These are phyloP conservation scores for Platalea minor DNA, from an alignment of 2,797 vertebrate genomes.

Conservation along the genomic window DNA sequence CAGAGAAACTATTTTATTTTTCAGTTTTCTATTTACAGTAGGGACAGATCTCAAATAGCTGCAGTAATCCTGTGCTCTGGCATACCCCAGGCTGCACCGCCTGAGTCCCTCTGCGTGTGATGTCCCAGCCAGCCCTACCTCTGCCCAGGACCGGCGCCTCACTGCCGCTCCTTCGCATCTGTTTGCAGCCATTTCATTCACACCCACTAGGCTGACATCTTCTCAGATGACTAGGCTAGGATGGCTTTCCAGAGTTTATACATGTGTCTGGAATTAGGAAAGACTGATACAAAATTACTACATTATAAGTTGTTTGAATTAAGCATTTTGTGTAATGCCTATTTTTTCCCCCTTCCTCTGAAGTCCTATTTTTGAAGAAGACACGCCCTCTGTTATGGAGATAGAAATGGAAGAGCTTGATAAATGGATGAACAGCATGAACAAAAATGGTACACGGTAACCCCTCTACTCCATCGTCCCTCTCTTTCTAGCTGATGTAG, in stretches of 20 bases:
- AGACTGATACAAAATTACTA: background rate
- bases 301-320: background rate
- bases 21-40: background rate
- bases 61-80: background rate
- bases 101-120: fast-evolving
- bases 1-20: background rate
- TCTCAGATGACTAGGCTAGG: background rate
- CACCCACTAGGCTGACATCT: background rate
- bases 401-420: constrained; percentile 97
- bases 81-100: background rate
- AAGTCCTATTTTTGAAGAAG: constrained; percentile 98
- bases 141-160: background rate
- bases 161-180: fast-evolving
- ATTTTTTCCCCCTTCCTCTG: background rate
- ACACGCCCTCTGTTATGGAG: constrained; percentile 96
- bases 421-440: constrained; percentile 89
- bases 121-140: background rate
- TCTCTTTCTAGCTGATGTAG: background rate
- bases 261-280: background rate
- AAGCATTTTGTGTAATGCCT: background rate
- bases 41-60: background rate
- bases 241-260: background rate
- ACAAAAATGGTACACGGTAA: constrained; percentile 78
- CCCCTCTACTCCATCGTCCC: background rate
- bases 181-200: fast-evolving